These are phyloP conservation scores for Plecotus auritus DNA, from an alignment of 2,113 vertebrate species.

Conservation along the genomic window DNA sequence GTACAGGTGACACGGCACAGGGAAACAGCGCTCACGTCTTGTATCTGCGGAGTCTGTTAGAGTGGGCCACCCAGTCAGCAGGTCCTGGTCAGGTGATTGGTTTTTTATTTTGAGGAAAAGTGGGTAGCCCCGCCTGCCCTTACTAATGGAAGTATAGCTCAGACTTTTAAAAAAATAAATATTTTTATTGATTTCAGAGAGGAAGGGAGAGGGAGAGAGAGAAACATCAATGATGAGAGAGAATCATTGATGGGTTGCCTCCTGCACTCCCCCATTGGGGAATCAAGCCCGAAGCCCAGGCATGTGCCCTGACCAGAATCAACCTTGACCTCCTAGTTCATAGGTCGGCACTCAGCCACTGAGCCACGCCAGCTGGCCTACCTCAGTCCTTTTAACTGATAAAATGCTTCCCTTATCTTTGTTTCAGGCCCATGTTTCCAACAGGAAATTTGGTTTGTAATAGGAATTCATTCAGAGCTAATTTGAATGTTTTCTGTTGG, in stretches of 20 bases:
- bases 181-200: too few relatives aligned
- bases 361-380: too few relatives aligned
- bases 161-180: neutral
- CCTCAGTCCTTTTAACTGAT: neutral
- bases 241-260: too few relatives aligned
- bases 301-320: too few relatives aligned
- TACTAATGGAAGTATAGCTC: neutral
- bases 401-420: neutral
- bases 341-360: too few relatives aligned
- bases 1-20: neutral
- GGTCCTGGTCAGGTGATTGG: neutral
- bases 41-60: neutral
- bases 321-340: too few relatives aligned
- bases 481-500: neutral
- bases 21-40: fast-evolving
- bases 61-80: neutral
- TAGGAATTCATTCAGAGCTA: neutral
- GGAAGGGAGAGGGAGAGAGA: too few relatives aligned
- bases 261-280: too few relatives aligned
- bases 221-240: too few relatives aligned
- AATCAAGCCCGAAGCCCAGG: too few relatives aligned
- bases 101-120: neutral
- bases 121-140: neutral
- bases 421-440: neutral
- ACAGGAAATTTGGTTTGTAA: neutral